Percentiles rank a stretch among this genome's conserved stretches.
Conservation (phyloP, 1,140 invertebrate species). For the Megathymus violae region DNA sequence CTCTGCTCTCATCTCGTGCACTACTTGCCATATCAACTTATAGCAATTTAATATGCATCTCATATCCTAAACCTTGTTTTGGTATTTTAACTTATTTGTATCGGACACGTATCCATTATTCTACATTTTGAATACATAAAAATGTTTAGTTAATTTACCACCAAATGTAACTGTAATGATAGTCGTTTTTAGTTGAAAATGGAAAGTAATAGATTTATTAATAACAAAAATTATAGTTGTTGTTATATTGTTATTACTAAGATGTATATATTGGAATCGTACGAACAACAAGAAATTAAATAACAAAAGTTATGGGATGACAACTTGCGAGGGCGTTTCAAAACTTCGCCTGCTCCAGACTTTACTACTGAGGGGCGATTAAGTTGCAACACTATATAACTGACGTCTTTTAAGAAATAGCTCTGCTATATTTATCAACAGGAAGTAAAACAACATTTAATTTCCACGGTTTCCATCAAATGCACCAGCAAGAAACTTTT, state of each 20-base stretch:
- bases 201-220: neutral
- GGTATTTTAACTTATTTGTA: neutral
- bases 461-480: slow-evolving; percentile 42
- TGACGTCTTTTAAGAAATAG: slow-evolving; percentile 40
- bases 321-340: neutral
- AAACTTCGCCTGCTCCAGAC: slow-evolving; percentile 4
- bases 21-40: slow-evolving; percentile 47
- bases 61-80: slow-evolving; percentile 37
- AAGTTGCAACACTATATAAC: slow-evolving; percentile 45
- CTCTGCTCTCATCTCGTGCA: slow-evolving; percentile 55
- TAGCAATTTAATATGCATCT: slow-evolving; percentile 45
- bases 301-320: neutral
- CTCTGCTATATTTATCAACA: slow-evolving; percentile 45
- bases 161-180: too few relatives aligned
- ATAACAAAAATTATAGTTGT: neutral
- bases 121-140: too few relatives aligned
- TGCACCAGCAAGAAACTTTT: slow-evolving; percentile 35
- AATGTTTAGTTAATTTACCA: too few relatives aligned
- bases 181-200: too few relatives aligned
- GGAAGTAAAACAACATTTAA: slow-evolving; percentile 37
- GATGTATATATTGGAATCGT: too few relatives aligned
- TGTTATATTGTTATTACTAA: too few relatives aligned
- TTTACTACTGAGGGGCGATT: slow-evolving; percentile 40
- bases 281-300: neutral
- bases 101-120: too few relatives aligned